A percentile compares a stretch with the other conserved stretches of the same genome.
phyloP scores from a whole-genome alignment of 2,113 vertebrate genomes.

The Noctilio leporinus region DNA sequence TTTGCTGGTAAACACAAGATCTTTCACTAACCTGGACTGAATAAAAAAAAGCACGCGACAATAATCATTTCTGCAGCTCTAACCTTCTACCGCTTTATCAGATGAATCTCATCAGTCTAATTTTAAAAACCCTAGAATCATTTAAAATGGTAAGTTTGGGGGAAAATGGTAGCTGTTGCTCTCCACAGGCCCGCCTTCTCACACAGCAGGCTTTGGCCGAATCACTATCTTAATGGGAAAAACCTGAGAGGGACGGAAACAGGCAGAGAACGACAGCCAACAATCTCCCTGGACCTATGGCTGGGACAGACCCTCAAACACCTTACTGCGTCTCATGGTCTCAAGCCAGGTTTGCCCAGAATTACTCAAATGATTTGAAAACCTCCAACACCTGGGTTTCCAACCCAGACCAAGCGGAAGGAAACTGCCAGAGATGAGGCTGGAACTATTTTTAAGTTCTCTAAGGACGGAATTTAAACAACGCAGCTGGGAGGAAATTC shows the following conservation, averaged over 20 bases:
- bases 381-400: not conserved
- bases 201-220: not conserved
- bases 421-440: not conserved
- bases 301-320: rapidly evolving
- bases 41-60: conserved; percentile 27
- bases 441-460: not conserved
- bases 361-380: not conserved
- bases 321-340: rapidly evolving
- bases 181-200: not conserved
- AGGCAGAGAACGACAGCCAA: not conserved
- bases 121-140: not conserved
- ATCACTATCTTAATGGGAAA: not conserved
- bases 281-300: not conserved
- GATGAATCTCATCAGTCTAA: not conserved
- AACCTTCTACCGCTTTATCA: not conserved
- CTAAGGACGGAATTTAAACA: not conserved
- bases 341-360: not conserved
- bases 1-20: not conserved
- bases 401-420: not conserved
- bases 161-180: not conserved
- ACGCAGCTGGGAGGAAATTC: not conserved
- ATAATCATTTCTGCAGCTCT: not conserved
- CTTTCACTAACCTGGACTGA: conserved; percentile 25
- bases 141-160: not conserved
- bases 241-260: not conserved